phyloP scores from a whole-genome alignment of 1,140 invertebrate species.

The Holcopasites calliopsidis region DNA sequence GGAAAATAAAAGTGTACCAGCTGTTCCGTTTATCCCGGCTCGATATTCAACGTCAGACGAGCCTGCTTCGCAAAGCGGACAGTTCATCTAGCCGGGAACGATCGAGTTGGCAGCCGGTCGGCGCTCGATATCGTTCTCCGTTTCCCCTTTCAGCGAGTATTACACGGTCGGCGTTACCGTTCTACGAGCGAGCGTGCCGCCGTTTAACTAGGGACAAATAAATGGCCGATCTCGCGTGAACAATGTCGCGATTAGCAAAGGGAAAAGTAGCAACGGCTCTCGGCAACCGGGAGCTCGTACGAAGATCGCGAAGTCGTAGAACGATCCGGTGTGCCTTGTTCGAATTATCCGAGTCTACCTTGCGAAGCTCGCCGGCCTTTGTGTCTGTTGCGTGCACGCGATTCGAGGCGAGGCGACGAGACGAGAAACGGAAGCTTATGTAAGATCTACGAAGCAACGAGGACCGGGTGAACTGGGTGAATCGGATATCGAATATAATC shows the following conservation, averaged over 20 bases:
- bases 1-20: neutral
- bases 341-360: constrained; percentile 1
- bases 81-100: neutral
- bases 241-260: neutral
- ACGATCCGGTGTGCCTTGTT: neutral
- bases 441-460: constrained; percentile 16
- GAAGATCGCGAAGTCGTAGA: neutral
- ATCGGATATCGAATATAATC: constrained; percentile 32
- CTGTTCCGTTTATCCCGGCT: neutral
- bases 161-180: neutral
- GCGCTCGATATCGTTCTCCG: neutral
- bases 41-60: neutral
- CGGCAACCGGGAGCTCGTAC: too few species aligned
- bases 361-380: neutral
- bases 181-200: neutral
- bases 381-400: neutral
- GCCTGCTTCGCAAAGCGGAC: neutral
- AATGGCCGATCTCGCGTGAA: neutral
- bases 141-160: constrained; percentile 2
- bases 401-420: constrained; percentile 19
- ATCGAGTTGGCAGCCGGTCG: constrained; percentile 3
- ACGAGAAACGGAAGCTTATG: constrained; percentile 5
- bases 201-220: neutral
- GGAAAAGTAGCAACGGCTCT: too few species aligned
- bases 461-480: constrained; percentile 19